Evolutionary conservation across 2,888 invertebrate species (phyloP), one percentile per base, ranked within the genome.

Genomic region (Heliothis peltigera): DNA sequence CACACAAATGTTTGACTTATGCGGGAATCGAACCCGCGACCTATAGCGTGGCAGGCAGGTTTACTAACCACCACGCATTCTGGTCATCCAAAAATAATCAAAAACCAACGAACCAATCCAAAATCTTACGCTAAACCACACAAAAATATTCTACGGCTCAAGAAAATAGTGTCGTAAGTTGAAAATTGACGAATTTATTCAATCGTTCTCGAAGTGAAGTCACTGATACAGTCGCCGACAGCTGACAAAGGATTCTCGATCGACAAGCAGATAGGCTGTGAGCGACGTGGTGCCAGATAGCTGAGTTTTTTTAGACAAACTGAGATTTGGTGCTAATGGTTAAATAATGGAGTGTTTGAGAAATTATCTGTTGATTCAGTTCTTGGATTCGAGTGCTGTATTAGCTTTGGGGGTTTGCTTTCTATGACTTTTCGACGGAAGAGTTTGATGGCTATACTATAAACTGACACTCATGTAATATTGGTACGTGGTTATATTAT

Each of bases 241-340:
- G 80, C 84, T 91, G 92, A 92, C 91, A 91, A 90, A 92, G 93
- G 92, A 91, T 87, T 87, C 81, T 76, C 84, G 89, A 89, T 91
- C 81, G 81, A 81, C 84, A 81, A 84, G 85, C 79, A 82, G 88
- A 88, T 87, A 87, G 81, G 64, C 10, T 2, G 76, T 83, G 83
- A 85, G 71, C 71, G 85, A 86, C 85, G 81, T 73, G 59, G 76
- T 79, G 79, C 76, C 78, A 79, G 83, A 83, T 82, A 72, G 58
- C 59, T 39, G 55, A 44, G 48, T 64, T 76, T 73, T 75, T 53
- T 17, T 18, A n/a, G 19, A 28, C 43, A 28, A 46, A n/a, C 28
- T 54, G 51, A 4, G 22, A 42, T 28, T 18, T 52, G 15, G 19
- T n/a, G 42, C 19, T 56, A 42, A 60, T 60, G 42, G 25, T 51